A percentile compares a stretch with the other conserved stretches of the same genome.
Evolutionary conservation across 2,113 vertebrate genomes (phyloP).

Genomic region (Paradoxurus hermaphroditus): DNA sequence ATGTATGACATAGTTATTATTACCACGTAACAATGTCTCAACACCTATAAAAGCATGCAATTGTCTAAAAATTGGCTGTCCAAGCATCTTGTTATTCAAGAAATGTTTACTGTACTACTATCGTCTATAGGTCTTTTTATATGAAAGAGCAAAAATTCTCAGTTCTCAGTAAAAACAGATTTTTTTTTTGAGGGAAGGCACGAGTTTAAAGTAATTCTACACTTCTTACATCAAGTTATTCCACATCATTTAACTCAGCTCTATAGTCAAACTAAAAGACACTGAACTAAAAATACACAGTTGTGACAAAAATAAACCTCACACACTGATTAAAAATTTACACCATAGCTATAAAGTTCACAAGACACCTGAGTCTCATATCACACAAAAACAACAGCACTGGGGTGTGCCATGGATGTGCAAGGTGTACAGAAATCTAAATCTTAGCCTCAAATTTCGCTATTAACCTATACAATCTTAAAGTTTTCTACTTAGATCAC

Average conservation of each 20-base stretch:
- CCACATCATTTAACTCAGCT: not conserved
- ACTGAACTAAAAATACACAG: not conserved
- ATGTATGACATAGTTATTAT: not conserved
- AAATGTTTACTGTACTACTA: not conserved
- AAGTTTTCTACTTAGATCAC: not conserved
- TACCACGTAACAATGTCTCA: not conserved
- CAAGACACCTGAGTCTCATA: not conserved
- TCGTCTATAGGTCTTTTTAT: not conserved
- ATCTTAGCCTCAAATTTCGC: not conserved
- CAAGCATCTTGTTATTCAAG: not conserved
- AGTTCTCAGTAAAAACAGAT: not conserved
- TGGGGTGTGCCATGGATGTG: not conserved
- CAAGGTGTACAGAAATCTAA: not conserved
- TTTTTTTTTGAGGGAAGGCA: not conserved
- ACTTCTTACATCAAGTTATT: not conserved
- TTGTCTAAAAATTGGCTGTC: not conserved
- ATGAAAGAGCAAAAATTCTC: not conserved
- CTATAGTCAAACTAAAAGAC: not conserved
- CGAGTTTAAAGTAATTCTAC: not conserved
- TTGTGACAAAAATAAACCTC: not conserved
- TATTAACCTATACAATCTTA: not conserved
- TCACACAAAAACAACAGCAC: not conserved
- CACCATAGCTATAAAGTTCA: not conserved
- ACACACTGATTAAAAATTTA: not conserved
- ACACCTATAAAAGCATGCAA: not conserved